Evolutionary conservation across 2,888 invertebrate genomes (phyloP).

Genomic region (Aplocera efformata): DNA sequence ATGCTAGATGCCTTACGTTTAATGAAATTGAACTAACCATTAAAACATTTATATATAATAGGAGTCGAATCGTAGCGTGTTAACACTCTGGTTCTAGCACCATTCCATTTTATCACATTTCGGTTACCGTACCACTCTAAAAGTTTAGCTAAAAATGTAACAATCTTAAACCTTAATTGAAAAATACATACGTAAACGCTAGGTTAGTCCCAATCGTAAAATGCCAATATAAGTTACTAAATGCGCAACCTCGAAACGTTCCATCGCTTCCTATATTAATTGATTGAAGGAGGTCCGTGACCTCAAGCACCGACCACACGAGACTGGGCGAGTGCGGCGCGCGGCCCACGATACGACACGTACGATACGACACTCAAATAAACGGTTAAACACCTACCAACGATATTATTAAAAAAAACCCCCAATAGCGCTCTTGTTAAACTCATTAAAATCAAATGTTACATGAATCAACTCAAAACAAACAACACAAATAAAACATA

Average conservation of each 20-base stretch:
- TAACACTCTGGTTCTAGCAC: constrained; percentile 81
- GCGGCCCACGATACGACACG: constrained; percentile 21
- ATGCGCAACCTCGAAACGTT: constrained; percentile 75
- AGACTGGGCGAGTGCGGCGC: constrained; percentile 30
- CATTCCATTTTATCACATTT: constrained; percentile 82
- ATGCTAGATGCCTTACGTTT: constrained; percentile 77
- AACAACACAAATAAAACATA: constrained; percentile 81
- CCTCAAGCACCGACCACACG: constrained; percentile 65
- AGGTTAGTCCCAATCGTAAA: constrained; percentile 82
- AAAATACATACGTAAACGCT: constrained; percentile 79
- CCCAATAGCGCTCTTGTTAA: constrained; percentile 2
- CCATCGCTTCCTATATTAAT: constrained; percentile 65
- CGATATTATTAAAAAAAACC: constrained; percentile 34
- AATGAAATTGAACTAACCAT: constrained; percentile 75
- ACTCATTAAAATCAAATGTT: constrained; percentile 46
- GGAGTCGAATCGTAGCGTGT: constrained; percentile 80
- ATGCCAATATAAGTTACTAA: constrained; percentile 80
- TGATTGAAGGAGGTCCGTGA: constrained; percentile 67
- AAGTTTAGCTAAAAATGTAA: constrained; percentile 81
- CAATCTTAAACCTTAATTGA: constrained; percentile 80
- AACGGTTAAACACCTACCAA: constrained; percentile 66
- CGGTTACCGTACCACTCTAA: constrained; percentile 82
- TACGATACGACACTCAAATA: constrained; percentile 33
- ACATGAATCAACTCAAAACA: constrained; percentile 77
- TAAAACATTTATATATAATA: constrained; percentile 75